phyloP scores from a whole-genome alignment of 1,140 invertebrate species.

The Rhagoletis zephyria region DNA sequence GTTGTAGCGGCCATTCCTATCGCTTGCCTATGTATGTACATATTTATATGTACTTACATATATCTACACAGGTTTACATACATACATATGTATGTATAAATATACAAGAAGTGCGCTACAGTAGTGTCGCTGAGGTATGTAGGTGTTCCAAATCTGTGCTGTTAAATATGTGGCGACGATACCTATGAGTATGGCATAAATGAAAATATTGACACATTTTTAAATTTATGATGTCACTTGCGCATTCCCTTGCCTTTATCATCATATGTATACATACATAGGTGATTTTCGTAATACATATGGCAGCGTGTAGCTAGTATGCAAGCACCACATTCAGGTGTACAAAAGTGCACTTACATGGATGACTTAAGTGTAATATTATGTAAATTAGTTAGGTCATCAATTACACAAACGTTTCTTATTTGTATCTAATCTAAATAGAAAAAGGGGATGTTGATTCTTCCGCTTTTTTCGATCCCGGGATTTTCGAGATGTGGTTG shows the following conservation, averaged over 20 bases:
- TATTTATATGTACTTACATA: neutral
- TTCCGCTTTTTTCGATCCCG: no score
- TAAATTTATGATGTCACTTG: conserved; percentile 46
- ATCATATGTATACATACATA: neutral
- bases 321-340: conserved; percentile 19
- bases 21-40: neutral
- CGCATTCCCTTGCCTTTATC: neutral
- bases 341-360: neutral
- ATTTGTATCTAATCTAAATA: no score
- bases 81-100: neutral
- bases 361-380: conserved; percentile 11
- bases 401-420: no score
- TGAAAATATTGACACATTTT: conserved; percentile 51
- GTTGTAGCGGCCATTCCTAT: neutral
- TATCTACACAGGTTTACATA: neutral
- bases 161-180: neutral
- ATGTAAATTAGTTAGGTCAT: conserved; percentile 3
- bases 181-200: conserved; percentile 41
- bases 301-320: neutral
- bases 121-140: neutral
- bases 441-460: no score
- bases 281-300: neutral
- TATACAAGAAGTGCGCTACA: no score
- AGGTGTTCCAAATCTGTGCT: conserved; percentile 14
- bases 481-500: no score